Conservation (phyloP, 2,797 vertebrate genomes). For the Lagorchestes hirsutus region DNA sequence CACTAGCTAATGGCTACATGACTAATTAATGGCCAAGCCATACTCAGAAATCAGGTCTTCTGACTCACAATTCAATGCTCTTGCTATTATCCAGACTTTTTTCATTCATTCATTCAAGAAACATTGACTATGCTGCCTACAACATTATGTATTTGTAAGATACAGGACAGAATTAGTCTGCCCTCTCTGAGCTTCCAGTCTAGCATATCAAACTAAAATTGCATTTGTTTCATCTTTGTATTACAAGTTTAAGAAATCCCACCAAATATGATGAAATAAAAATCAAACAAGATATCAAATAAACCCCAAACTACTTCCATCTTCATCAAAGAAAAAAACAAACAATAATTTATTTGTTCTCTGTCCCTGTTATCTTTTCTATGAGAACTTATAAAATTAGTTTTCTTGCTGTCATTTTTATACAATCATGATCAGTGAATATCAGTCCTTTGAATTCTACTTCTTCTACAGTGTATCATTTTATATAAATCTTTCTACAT, state of each 20-base stretch:
- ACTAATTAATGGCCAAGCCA: background rate
- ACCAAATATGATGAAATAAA: background rate
- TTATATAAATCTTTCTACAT: background rate
- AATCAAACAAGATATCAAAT: background rate
- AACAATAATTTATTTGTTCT: background rate
- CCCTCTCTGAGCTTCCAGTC: background rate
- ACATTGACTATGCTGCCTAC: background rate
- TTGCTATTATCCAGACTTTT: too few species aligned
- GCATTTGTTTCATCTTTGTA: background rate
- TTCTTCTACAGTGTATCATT: background rate
- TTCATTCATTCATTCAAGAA: background rate
- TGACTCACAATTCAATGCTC: too few species aligned
- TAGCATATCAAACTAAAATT: background rate
- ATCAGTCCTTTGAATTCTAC: background rate
- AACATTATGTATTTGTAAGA: background rate
- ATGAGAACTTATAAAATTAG: background rate
- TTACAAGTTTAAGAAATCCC: background rate
- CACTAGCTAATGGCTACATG: background rate
- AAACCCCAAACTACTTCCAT: background rate
- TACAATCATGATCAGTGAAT: background rate
- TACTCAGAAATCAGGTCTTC: background rate
- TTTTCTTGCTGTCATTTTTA: background rate
- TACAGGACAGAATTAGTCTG: background rate
- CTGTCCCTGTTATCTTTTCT: background rate
- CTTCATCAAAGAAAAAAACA: background rate